A percentile compares a stretch with the other conserved stretches of the same genome.
Evolutionary conservation across 2,888 invertebrate species (phyloP).

Genomic region (Bellardia pandia): DNA sequence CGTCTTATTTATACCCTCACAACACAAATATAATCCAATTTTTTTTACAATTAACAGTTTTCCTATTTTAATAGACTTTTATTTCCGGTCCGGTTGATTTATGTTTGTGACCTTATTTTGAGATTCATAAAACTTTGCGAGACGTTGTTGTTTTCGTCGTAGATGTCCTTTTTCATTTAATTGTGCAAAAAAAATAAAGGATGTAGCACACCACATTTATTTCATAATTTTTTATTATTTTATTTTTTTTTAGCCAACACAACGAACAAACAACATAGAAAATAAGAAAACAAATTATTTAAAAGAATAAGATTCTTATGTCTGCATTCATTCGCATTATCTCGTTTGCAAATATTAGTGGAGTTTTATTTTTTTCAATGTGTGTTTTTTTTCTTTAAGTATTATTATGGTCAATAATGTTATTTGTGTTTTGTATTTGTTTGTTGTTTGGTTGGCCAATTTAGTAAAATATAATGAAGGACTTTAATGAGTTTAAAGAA

Average conservation of each 20-base stretch:
- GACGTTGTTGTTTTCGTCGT: neutral
- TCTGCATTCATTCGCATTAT: neutral
- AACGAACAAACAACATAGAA: neutral
- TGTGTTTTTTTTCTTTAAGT: neutral
- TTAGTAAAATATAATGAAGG: conserved; percentile 1
- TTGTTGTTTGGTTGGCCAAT: conserved; percentile 18
- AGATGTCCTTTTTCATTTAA: neutral
- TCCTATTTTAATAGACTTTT: neutral
- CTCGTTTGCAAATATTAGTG: conserved; percentile 11
- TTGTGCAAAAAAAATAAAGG: neutral
- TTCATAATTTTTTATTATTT: conserved; percentile 9
- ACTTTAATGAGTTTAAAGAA: conserved; percentile 12
- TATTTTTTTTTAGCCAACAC: neutral
- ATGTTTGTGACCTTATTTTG: neutral
- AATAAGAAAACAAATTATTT: conserved; percentile 7
- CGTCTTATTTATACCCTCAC: neutral
- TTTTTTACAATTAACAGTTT: neutral
- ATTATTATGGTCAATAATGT: conserved; percentile 7
- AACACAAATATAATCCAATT: neutral
- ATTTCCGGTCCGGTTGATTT: neutral
- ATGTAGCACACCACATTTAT: conserved; percentile 21
- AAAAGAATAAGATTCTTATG: conserved; percentile 1
- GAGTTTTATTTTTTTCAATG: neutral
- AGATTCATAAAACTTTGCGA: neutral
- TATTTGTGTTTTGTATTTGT: conserved; percentile 20